Evolutionary conservation across 2,888 invertebrate species (phyloP).

Genomic region (Watsonalla binaria): DNA sequence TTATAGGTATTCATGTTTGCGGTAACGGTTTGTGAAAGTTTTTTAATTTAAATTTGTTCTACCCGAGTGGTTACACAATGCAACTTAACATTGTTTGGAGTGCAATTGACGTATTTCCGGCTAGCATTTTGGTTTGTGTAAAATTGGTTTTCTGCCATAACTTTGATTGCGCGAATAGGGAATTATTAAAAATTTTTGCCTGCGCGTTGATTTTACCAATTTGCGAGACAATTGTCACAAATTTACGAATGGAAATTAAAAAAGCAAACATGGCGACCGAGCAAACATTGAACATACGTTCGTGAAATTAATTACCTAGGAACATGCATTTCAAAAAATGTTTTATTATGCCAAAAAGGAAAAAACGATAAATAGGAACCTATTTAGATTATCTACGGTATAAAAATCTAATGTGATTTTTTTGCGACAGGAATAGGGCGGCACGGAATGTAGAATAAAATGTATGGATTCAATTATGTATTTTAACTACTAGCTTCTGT

Average conservation of each 20-base stretch:
- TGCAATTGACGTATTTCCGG: conserved; percentile 3
- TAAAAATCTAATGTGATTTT: too few relatives aligned
- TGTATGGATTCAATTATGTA: too few relatives aligned
- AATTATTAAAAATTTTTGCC: conserved; percentile 32
- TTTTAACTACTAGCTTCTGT: too few relatives aligned
- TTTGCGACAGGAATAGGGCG: too few relatives aligned
- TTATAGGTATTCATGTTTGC: conserved; percentile 27
- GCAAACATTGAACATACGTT: conserved; percentile 25
- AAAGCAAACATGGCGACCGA: conserved; percentile 36
- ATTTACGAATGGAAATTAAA: conserved; percentile 23
- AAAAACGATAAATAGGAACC: conserved; percentile 1
- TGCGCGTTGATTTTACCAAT: conserved; percentile 34
- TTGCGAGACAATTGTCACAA: conserved; percentile 4
- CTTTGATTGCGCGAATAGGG: conserved; percentile 16
- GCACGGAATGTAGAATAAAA: too few relatives aligned
- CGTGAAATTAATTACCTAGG: conserved; percentile 28
- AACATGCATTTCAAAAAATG: conserved; percentile 26
- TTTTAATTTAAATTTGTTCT: conserved; percentile 42
- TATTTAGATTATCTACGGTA: too few relatives aligned
- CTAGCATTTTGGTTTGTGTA: background rate
- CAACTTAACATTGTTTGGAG: conserved; percentile 18
- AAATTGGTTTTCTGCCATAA: conserved; percentile 3
- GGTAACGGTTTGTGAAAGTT: conserved; percentile 27
- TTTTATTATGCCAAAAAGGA: conserved; percentile 21
- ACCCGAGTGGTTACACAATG: conserved; percentile 17